These are phyloP conservation scores for Plectropomus leopardus DNA, from an alignment of 2,113 vertebrate species.

Conservation along the genomic window DNA sequence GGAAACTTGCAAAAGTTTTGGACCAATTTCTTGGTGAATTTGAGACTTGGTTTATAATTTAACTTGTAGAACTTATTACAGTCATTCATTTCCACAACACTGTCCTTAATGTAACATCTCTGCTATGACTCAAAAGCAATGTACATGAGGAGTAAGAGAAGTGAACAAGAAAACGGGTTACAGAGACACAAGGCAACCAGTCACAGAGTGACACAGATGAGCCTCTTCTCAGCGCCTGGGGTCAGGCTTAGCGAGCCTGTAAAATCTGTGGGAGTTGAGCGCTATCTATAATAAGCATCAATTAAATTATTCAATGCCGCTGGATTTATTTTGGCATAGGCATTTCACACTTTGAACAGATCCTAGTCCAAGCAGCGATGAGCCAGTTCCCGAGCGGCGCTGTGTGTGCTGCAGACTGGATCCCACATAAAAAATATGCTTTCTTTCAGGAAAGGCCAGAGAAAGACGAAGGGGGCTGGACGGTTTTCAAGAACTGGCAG, in stretches of 20 bases:
- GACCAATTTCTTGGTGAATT: slow-evolving; percentile 27
- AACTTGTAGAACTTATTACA: slow-evolving; percentile 63
- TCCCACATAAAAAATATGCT: slow-evolving; percentile 11
- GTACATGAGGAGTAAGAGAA: slow-evolving; percentile 39
- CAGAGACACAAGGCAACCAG: slow-evolving; percentile 52
- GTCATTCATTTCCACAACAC: slow-evolving; percentile 56
- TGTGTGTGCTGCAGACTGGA: slow-evolving; percentile 40
- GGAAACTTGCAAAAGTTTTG: slow-evolving; percentile 20
- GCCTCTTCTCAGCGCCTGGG: slow-evolving; percentile 59
- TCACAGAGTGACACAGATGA: slow-evolving; percentile 68
- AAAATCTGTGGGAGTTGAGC: slow-evolving; percentile 67
- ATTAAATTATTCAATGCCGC: slow-evolving; percentile 79
- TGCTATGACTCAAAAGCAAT: slow-evolving; percentile 54
- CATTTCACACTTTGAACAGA: slow-evolving; percentile 69
- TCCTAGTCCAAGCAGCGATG: slow-evolving; percentile 55
- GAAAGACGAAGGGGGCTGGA: slow-evolving; percentile 27
- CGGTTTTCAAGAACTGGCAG: slow-evolving; percentile 23
- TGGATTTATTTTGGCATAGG: slow-evolving; percentile 77
- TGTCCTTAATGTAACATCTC: slow-evolving; percentile 54
- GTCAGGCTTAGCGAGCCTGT: slow-evolving; percentile 72
- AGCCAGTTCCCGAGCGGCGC: slow-evolving; percentile 53
- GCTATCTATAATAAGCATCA: slow-evolving; percentile 82
- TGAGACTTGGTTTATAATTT: slow-evolving; percentile 50
- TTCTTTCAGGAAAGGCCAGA: slow-evolving; percentile 39
- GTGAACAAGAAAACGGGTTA: slow-evolving; percentile 46